These are phyloP conservation scores for Aphidius colemani DNA, from an alignment of 2,888 invertebrate genomes.

Conservation along the genomic window DNA sequence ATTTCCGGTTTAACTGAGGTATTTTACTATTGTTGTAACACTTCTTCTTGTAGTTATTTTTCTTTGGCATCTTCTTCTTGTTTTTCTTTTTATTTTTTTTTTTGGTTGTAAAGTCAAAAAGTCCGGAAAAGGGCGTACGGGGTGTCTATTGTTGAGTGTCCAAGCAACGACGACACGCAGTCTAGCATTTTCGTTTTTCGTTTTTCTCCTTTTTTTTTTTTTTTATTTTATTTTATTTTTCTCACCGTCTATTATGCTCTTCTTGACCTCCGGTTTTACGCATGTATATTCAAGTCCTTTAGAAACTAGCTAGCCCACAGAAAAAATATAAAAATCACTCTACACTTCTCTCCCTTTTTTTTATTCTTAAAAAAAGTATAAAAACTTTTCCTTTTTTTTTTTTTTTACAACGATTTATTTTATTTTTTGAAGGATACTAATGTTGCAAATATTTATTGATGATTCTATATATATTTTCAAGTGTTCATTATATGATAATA, in stretches of 20 bases:
- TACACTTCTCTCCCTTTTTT: neutral
- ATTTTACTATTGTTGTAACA: constrained; percentile 17
- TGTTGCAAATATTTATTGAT: neutral
- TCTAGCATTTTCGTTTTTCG: constrained; percentile 22
- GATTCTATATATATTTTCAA: neutral
- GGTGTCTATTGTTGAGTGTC: constrained; percentile 37
- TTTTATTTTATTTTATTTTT: constrained; percentile 21
- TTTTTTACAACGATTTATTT: neutral
- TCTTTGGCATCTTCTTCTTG: constrained; percentile 10
- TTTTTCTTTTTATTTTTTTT: constrained; percentile 9
- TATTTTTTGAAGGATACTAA: neutral
- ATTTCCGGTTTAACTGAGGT: constrained; percentile 50
- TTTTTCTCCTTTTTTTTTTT: constrained; percentile 27
- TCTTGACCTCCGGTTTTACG: constrained; percentile 26
- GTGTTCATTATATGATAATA: neutral
- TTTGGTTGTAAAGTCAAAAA: constrained; percentile 46
- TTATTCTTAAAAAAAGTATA: neutral
- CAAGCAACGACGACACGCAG: constrained; percentile 32
- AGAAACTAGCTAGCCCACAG: neutral
- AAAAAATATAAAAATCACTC: neutral
- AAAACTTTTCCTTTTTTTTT: neutral
- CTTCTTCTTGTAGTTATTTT: constrained; percentile 15
- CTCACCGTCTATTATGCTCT: constrained; percentile 14
- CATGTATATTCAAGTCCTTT: constrained; percentile 1
- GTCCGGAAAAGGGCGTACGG: constrained; percentile 48